These are phyloP conservation scores for Cephonodes hylas DNA, from an alignment of 2,888 invertebrate genomes.

Conservation along the genomic window DNA sequence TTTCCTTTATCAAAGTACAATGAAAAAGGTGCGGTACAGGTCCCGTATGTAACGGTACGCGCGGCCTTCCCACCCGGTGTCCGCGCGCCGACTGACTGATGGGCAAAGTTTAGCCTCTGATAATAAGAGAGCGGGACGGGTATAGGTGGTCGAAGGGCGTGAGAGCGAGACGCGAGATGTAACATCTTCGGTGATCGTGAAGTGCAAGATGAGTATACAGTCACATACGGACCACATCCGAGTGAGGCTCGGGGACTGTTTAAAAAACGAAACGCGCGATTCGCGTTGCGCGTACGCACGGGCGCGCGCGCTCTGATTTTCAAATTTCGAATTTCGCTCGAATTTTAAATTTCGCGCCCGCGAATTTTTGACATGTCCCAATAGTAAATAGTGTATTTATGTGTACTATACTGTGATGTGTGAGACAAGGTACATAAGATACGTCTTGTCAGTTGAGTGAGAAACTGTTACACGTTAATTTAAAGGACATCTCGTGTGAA, in stretches of 20 bases:
- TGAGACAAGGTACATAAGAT: not conserved
- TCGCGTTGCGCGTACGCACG: conserved; percentile 69
- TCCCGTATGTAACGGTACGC: conserved; percentile 66
- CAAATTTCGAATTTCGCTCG: conserved; percentile 16
- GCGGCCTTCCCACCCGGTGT: conserved; percentile 71
- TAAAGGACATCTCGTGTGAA: conserved; percentile 9
- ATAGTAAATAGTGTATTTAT: conserved; percentile 1
- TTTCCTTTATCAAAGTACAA: conserved; percentile 28
- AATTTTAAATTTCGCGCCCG: conserved; percentile 13
- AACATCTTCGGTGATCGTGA: conserved; percentile 80
- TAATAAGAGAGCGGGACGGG: conserved; percentile 72
- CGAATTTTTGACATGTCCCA: conserved; percentile 10
- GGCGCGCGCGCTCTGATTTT: conserved; percentile 42
- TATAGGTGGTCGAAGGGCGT: conserved; percentile 33
- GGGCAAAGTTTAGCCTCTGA: conserved; percentile 76
- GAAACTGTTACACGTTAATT: conserved; percentile 4
- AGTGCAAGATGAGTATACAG: conserved; percentile 80
- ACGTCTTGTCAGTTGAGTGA: not conserved
- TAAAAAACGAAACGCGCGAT: conserved; percentile 65
- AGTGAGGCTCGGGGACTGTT: conserved; percentile 72
- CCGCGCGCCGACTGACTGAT: conserved; percentile 77
- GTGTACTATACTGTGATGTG: conserved; percentile 4
- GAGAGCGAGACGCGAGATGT: conserved; percentile 59
- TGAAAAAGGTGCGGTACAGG: conserved; percentile 53
- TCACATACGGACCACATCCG: conserved; percentile 79